Percentiles rank a stretch among this genome's conserved stretches.
These are phyloP conservation scores for Nestor notabilis DNA, from an alignment of 2,113 vertebrate species.

Conservation along the genomic window DNA sequence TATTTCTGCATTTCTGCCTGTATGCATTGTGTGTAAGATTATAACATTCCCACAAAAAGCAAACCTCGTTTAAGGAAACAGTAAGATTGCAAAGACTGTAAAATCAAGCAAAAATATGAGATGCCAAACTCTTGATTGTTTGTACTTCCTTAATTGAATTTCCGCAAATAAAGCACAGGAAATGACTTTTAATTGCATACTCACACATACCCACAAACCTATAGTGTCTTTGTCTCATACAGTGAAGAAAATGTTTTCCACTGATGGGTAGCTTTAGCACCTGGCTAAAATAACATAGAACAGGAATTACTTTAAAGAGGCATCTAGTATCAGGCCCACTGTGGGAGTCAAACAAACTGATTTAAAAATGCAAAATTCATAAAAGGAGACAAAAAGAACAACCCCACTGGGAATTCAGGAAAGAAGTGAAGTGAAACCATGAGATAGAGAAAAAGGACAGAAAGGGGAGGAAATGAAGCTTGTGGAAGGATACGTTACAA, in stretches of 20 bases:
- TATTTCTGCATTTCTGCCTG: neutral
- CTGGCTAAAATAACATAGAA: neutral
- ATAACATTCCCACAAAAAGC: neutral
- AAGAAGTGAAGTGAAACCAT: neutral
- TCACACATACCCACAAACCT: neutral
- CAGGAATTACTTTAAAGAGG: neutral
- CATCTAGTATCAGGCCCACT: neutral
- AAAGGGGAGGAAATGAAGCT: neutral
- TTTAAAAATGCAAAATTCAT: neutral
- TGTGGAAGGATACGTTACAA: neutral
- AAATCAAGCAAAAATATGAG: neutral
- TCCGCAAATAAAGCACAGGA: neutral
- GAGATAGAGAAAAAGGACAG: neutral
- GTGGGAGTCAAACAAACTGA: neutral
- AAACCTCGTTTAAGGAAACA: neutral
- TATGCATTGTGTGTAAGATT: neutral
- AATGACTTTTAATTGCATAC: neutral
- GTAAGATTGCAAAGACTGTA: neutral
- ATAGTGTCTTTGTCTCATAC: neutral
- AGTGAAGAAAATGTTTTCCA: neutral
- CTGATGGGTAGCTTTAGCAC: neutral
- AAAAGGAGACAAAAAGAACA: neutral
- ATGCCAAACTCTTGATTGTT: neutral
- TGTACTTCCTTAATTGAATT: slow-evolving; percentile 3
- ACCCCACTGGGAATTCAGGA: neutral